Base-by-base conservation (phyloP, 2,888 invertebrate species). In the Selenia dentaria region DNA sequence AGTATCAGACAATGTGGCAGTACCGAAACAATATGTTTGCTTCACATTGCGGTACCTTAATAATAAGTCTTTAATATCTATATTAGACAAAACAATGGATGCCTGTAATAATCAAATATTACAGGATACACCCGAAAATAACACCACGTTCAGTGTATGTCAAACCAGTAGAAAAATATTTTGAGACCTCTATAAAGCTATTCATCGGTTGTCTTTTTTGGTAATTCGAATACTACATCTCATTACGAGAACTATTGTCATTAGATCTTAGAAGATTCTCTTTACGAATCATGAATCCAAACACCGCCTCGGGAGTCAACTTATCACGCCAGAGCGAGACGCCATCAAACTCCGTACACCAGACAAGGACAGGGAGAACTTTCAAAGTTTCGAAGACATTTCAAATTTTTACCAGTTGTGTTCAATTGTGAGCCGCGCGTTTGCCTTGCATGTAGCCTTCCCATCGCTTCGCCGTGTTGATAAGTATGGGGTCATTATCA, bases 381-480 rank as follows among this genome's bases (percentile, higher is more conserved):
- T 44, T 47, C 48, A 48, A n/a, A n/a, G 45, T 37, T 51, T 31
- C 16, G 41, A 28, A 24, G 35, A 40, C 32, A 51, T 38, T 27
- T 42, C 38, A 45, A 36, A 14, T 11, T 37, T 41, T 11, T 5
- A 13, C n/a, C 11, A 10, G 31, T 22, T 20, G 24, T 22, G 10
- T 50, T 92, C 92, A 99, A 92, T 99, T 99, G 82, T 99, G 99
- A 34, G 97, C 94, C 2, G 99, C 97, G 39, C 95, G 90, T 81
- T 97, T 96, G n/a, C 99, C 99, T 71, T 94, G 95, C 96, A 98
- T 98, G 70, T 99, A 99, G 1, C 96, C 96, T 65, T 96, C 95
- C 99, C 99, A 99, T 39, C 99, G 86, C 66, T 96, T 95, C 0
- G 98, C 98, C 0, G 97, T 97, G 40, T 94, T 93, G 9, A 94